These are phyloP conservation scores for Heptranchias perlo DNA, from an alignment of 2,113 vertebrate genomes.

Conservation along the genomic window DNA sequence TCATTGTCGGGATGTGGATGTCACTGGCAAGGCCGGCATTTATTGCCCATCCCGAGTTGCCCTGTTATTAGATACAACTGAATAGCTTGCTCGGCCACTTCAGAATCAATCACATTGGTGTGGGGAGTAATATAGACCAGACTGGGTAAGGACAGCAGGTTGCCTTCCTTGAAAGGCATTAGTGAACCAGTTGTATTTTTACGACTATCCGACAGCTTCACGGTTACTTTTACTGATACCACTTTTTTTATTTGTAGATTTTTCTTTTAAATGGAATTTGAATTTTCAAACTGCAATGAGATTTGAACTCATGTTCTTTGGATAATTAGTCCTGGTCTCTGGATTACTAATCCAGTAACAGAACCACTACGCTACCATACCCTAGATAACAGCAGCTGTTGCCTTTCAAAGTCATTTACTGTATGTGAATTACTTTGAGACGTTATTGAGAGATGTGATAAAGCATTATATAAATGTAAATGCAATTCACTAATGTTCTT, in stretches of 20 bases:
- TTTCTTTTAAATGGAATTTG: too few relatives aligned
- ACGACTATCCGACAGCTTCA: background rate
- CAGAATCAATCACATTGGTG: background rate
- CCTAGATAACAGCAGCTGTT: background rate
- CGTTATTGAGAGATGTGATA: background rate
- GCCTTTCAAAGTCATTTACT: background rate
- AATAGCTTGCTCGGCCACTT: too few relatives aligned
- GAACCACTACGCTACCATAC: background rate
- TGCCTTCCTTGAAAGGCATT: background rate
- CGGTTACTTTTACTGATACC: background rate
- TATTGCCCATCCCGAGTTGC: too few relatives aligned
- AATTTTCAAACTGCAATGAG: background rate
- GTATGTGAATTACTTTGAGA: background rate
- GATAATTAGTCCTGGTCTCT: too few relatives aligned
- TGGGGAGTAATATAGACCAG: too few relatives aligned
- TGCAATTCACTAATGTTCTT: background rate
- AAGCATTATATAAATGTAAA: background rate
- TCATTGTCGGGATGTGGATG: too few relatives aligned
- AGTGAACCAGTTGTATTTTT: background rate
- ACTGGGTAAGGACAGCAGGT: too few relatives aligned
- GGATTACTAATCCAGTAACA: background rate
- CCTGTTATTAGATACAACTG: too few relatives aligned
- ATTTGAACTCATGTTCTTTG: too few relatives aligned
- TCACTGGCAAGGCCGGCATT: too few relatives aligned
- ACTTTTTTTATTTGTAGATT: too few relatives aligned